phyloP scores from a whole-genome alignment of 2,797 vertebrate genomes.

The Leptodactylus fallax region DNA sequence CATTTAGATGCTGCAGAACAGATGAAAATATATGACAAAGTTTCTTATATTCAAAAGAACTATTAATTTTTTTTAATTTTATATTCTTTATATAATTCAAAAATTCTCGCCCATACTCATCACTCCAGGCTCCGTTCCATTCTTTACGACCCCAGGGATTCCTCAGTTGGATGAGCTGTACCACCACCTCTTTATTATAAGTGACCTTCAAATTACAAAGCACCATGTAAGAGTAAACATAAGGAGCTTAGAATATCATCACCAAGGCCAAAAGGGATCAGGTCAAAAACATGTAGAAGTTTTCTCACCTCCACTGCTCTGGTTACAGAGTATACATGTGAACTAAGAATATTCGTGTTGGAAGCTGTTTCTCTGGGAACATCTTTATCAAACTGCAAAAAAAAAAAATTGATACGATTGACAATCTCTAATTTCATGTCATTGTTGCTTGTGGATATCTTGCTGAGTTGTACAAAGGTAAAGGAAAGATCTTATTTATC shows the following conservation, averaged over 20 bases:
- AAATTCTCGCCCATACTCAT: slow-evolving; percentile 76
- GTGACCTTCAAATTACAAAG: slow-evolving; percentile 74
- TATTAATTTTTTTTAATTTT: too few species aligned
- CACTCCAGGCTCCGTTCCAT: slow-evolving; percentile 91
- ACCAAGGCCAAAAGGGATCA: not conserved
- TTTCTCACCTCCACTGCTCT: slow-evolving; percentile 79
- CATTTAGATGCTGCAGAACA: too few species aligned
- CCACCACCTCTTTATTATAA: slow-evolving; percentile 68
- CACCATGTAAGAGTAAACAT: not conserved
- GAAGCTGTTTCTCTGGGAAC: slow-evolving; percentile 77
- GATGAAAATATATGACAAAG: too few species aligned
- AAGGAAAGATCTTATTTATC: too few species aligned
- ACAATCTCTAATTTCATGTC: not conserved
- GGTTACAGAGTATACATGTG: slow-evolving; percentile 84
- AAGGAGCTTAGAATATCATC: not conserved
- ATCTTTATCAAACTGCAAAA: rapidly evolving
- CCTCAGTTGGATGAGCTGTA: slow-evolving; percentile 85
- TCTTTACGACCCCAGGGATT: slow-evolving; percentile 92
- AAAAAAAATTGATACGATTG: not conserved
- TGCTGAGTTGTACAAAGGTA: too few species aligned
- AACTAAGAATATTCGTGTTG: slow-evolving; percentile 79
- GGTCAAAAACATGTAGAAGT: not conserved
- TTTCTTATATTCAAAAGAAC: too few species aligned
- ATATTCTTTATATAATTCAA: too few species aligned
- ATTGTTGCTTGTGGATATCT: too few species aligned